A percentile compares a stretch with the other conserved stretches of the same genome.
These are phyloP conservation scores for Coryphaenoides rupestris DNA, from an alignment of 2,113 vertebrate genomes.

Conservation along the genomic window DNA sequence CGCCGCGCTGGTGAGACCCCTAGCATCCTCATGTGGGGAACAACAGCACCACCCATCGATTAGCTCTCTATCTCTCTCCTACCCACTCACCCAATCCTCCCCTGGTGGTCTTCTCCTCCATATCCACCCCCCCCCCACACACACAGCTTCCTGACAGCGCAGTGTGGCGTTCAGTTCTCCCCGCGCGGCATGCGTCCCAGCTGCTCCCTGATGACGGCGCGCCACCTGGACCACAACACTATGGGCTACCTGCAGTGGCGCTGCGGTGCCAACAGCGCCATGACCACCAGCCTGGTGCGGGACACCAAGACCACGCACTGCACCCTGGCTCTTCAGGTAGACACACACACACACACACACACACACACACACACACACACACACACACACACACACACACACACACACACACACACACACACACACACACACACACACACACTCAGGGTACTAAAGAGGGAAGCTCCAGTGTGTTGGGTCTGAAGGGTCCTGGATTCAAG, in stretches of 20 bases:
- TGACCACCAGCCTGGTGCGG: constrained; percentile 92
- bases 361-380: background rate
- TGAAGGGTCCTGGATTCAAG: too few relatives aligned
- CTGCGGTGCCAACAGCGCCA: constrained; percentile 91
- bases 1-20: constrained; percentile 84
- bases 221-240: constrained; percentile 93
- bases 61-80: background rate
- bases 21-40: background rate
- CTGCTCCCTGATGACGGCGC: constrained; percentile 86
- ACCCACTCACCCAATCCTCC: background rate
- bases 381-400: background rate
- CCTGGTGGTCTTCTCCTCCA: background rate
- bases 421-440: too few relatives aligned
- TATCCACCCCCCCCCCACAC: background rate
- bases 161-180: constrained; percentile 91
- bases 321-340: constrained; percentile 88
- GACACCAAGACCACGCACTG: constrained; percentile 95
- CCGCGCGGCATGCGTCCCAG: constrained; percentile 84
- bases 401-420: background rate
- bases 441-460: too few relatives aligned
- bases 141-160: constrained; percentile 87
- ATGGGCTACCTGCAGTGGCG: constrained; percentile 97
- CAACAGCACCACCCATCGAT: background rate
- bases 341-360: constrained; percentile 3
- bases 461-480: too few relatives aligned